These are phyloP conservation scores for Hypothenemus hampei DNA, from an alignment of 1,140 invertebrate species.

Conservation along the genomic window DNA sequence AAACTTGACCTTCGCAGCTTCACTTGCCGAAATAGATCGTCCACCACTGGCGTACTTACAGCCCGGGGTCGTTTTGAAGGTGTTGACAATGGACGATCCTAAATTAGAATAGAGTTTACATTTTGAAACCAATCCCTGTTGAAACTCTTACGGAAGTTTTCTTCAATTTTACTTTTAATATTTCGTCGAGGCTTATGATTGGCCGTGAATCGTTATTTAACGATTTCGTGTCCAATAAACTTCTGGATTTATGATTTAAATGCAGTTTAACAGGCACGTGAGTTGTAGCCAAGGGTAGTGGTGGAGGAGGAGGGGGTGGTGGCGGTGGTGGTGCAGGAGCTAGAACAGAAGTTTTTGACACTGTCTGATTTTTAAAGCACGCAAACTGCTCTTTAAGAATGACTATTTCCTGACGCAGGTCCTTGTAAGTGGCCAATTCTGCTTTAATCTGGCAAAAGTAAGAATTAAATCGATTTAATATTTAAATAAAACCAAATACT, in stretches of 20 bases:
- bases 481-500: background rate
- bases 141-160: constrained; percentile 32
- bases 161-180: constrained; percentile 37
- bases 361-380: constrained; percentile 5
- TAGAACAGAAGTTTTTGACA: constrained; percentile 3
- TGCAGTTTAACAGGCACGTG: background rate
- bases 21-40: constrained; percentile 35
- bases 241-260: constrained; percentile 12
- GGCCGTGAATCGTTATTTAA: constrained; percentile 26
- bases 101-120: background rate
- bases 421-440: constrained; percentile 20
- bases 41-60: constrained; percentile 24
- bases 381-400: constrained; percentile 14
- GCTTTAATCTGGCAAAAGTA: constrained; percentile 24
- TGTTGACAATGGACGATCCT: constrained; percentile 27
- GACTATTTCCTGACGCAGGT: constrained; percentile 21
- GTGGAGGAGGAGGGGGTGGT: constrained; percentile 30
- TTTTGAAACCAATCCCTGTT: background rate
- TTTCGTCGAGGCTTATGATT: constrained; percentile 37
- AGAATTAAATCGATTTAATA: background rate
- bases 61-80: constrained; percentile 1
- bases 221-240: background rate
- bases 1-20: constrained; percentile 25
- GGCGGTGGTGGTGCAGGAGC: constrained; percentile 31
- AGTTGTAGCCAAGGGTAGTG: background rate